phyloP scores from a whole-genome alignment of 92 coral and sea anemone genomes.

The Diadumene lineata region DNA sequence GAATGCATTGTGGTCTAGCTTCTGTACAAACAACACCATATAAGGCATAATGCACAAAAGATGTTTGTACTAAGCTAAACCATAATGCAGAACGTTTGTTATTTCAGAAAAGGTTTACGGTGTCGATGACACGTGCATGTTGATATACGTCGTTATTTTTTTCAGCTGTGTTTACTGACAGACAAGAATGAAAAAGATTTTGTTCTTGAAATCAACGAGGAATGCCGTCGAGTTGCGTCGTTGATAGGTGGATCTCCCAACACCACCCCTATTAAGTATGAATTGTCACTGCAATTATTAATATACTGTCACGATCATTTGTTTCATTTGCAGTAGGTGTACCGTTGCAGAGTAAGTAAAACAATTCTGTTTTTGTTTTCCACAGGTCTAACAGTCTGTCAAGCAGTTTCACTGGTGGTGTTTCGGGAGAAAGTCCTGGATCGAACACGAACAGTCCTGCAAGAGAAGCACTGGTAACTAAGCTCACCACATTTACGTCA shows the following conservation, averaged over 20 bases:
- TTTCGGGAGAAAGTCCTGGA: conserved; percentile 67
- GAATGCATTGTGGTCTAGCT: too few species aligned
- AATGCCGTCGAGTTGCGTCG: conserved; percentile 82
- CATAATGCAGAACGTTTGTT: too few species aligned
- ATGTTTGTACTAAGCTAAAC: too few species aligned
- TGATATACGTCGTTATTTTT: background rate
- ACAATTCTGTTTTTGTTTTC: conserved; percentile 2
- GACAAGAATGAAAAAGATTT: conserved; percentile 86
- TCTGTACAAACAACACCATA: too few species aligned
- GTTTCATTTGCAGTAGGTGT: background rate
- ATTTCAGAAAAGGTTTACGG: background rate
- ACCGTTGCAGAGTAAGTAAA: too few species aligned
- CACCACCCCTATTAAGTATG: conserved; percentile 86
- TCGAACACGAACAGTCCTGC: conserved; percentile 78
- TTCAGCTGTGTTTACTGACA: conserved; percentile 65
- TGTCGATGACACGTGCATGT: too few species aligned
- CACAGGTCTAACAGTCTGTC: conserved; percentile 27
- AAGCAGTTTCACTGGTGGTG: conserved; percentile 70
- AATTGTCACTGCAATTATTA: background rate
- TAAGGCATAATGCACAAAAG: too few species aligned
- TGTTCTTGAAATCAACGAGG: conserved; percentile 80
- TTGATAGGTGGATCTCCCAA: conserved; percentile 73
- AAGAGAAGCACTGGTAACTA: conserved; percentile 86
- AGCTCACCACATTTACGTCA: background rate
- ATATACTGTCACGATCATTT: background rate